Conservation (phyloP, 2,888 invertebrate genomes). For the Athetis lepigone region DNA sequence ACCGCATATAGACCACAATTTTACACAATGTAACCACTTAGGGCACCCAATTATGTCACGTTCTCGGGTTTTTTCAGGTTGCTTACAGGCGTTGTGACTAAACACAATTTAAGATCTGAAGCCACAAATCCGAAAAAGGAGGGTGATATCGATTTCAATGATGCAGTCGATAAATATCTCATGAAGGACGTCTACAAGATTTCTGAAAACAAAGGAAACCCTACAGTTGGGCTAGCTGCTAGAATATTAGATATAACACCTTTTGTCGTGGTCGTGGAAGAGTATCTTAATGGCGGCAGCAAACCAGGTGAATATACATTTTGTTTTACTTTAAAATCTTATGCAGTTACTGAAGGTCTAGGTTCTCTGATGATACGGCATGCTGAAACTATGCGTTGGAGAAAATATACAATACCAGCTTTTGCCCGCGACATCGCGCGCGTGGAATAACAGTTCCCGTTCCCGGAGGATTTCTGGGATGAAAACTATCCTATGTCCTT, state of each 20-base stretch:
- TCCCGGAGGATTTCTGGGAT: no score
- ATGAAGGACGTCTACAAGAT: conserved; percentile 93
- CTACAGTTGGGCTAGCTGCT: conserved; percentile 93
- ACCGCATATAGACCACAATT: no score
- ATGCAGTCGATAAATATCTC: conserved; percentile 91
- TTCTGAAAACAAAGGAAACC: conserved; percentile 79
- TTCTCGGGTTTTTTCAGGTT: conserved; percentile 61
- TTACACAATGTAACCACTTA: no score
- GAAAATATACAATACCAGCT: no score
- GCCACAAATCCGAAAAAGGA: conserved; percentile 89
- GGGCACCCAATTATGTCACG: not conserved
- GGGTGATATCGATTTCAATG: conserved; percentile 83
- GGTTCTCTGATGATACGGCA: not conserved
- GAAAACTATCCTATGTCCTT: no score
- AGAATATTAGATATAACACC: conserved; percentile 94
- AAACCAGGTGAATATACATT: conserved; percentile 50
- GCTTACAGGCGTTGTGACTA: conserved; percentile 73
- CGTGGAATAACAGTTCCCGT: no score
- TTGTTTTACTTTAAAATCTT: not conserved
- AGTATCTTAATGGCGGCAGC: conserved; percentile 60
- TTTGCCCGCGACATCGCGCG: no score
- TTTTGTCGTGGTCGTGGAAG: conserved; percentile 92
- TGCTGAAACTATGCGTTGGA: no score
- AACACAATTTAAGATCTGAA: conserved; percentile 91
- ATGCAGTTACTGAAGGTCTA: not conserved